A percentile compares a stretch with the other conserved stretches of the same genome.
Conservation (phyloP, 2,888 invertebrate genomes). For the Tiliacea aurago region DNA sequence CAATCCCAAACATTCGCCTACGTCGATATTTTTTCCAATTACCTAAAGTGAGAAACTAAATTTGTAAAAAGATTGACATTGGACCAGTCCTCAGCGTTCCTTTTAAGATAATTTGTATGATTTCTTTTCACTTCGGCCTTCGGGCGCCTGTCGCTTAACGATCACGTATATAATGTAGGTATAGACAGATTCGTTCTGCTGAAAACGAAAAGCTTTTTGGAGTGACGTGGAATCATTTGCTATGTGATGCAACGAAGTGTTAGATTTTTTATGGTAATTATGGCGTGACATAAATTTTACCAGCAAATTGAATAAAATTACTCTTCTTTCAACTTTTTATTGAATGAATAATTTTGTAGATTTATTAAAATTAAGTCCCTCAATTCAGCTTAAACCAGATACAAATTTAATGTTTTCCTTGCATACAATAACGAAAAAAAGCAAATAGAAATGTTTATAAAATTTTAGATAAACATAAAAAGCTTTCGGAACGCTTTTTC, state of each 20-base stretch:
- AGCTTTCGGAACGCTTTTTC: constrained; percentile 6
- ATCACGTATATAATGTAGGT: constrained; percentile 52
- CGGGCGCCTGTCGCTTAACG: constrained; percentile 54
- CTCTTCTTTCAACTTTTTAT: background rate
- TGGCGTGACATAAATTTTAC: background rate
- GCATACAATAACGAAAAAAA: background rate
- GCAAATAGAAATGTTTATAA: background rate
- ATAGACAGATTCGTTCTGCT: constrained; percentile 66
- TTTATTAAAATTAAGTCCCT: background rate
- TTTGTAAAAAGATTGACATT: constrained; percentile 71
- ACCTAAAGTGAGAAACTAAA: constrained; percentile 65
- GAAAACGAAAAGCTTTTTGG: constrained; percentile 69
- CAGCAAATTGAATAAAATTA: background rate
- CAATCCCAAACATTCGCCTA: constrained; percentile 46
- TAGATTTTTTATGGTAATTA: background rate
- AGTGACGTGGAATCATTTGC: constrained; percentile 70
- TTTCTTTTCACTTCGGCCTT: constrained; percentile 70
- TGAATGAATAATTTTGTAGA: background rate
- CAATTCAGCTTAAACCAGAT: too few relatives aligned
- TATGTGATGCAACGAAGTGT: constrained; percentile 54
- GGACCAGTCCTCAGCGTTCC: constrained; percentile 67
- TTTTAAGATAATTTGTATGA: constrained; percentile 79
- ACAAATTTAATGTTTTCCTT: too few relatives aligned
- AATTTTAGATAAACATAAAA: constrained; percentile 1
- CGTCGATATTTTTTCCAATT: constrained; percentile 58